Conservation (phyloP, 2,888 invertebrate genomes). For the Lasioglossum figueresi region DNA sequence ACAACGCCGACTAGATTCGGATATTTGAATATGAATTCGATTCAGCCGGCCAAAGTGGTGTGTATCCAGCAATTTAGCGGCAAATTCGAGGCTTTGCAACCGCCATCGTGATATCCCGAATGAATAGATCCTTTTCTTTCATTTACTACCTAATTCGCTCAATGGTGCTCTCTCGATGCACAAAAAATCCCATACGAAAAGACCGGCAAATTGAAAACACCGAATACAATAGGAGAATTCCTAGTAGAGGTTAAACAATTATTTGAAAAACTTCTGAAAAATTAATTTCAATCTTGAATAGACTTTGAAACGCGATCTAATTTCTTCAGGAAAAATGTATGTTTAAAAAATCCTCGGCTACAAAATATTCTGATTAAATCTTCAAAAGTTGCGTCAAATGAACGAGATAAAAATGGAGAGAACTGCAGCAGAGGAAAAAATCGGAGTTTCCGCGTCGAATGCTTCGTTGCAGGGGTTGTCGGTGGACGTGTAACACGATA, state of each 20-base stretch:
- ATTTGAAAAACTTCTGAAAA: no score
- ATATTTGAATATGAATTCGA: constrained; percentile 9
- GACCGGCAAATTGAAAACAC: neutral
- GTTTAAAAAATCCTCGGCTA: neutral
- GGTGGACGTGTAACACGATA: neutral
- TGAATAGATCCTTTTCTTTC: neutral
- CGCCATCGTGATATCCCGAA: neutral
- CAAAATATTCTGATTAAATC: neutral
- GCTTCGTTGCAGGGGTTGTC: neutral
- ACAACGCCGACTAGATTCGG: neutral
- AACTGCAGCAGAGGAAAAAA: neutral
- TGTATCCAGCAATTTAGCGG: neutral
- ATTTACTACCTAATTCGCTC: neutral
- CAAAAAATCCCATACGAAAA: neutral
- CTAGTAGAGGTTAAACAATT: neutral
- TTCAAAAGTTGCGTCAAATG: neutral
- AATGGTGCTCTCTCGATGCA: neutral
- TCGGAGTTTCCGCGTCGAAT: neutral
- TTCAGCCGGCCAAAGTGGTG: neutral
- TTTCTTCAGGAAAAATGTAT: neutral
- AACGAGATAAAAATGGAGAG: neutral
- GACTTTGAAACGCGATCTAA: neutral
- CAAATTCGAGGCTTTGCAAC: neutral
- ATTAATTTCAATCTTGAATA: no score
- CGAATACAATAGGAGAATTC: neutral